phyloP scores from a whole-genome alignment of 2,797 vertebrate genomes.

The Pyrocephalus nanus region DNA sequence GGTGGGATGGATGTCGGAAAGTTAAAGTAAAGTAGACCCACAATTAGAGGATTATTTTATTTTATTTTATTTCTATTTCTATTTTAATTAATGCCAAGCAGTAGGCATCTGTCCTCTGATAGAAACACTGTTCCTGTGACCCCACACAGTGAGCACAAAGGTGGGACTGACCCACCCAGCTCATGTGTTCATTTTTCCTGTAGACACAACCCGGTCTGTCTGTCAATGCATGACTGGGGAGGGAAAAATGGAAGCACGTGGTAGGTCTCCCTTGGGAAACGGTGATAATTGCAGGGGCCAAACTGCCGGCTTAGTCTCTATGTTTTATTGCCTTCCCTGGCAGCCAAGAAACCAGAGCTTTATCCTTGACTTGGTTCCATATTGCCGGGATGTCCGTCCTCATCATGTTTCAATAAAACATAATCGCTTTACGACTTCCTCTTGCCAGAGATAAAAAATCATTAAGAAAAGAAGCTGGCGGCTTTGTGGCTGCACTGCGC shows the following conservation, averaged over 20 bases:
- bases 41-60: neutral
- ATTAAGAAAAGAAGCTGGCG: neutral
- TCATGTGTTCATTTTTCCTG: fast-evolving
- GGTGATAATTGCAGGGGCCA: neutral
- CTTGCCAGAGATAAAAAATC: neutral
- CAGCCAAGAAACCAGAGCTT: neutral
- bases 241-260: neutral
- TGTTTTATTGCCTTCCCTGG: neutral
- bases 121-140: neutral
- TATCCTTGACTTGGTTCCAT: neutral
- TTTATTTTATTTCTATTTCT: neutral
- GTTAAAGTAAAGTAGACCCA: neutral
- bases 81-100: neutral
- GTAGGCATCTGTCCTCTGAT: neutral
- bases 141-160: neutral
- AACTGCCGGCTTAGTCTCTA: neutral
- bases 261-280: neutral
- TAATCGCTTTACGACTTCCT: neutral
- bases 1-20: neutral
- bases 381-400: neutral
- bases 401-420: neutral
- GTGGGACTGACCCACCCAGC: neutral
- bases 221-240: neutral
- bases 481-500: neutral
- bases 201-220: neutral